These are phyloP conservation scores for Polyergus mexicanus DNA, from an alignment of 1,140 invertebrate genomes.

Conservation along the genomic window DNA sequence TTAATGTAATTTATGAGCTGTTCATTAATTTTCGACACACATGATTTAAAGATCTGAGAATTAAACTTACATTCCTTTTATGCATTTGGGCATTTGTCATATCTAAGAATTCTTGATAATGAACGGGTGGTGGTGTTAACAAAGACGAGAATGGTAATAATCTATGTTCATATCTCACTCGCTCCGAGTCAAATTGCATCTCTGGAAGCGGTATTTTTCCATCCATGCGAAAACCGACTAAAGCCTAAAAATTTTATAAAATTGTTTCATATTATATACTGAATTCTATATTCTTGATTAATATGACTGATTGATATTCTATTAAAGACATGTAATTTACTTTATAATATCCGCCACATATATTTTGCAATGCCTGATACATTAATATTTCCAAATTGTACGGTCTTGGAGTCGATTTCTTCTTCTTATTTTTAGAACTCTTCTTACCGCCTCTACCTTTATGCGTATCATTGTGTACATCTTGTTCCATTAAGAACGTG, in stretches of 20 bases:
- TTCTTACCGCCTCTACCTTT: conserved; percentile 87
- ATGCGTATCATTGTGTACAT: conserved; percentile 87
- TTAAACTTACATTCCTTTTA: conserved; percentile 81
- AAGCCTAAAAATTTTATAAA: conserved; percentile 87
- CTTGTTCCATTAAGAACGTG: conserved; percentile 93
- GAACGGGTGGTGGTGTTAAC: conserved; percentile 95
- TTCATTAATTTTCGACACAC: neutral
- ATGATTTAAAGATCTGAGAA: neutral
- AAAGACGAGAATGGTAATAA: conserved; percentile 95
- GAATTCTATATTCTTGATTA: neutral
- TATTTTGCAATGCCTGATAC: conserved; percentile 96
- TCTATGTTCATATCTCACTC: conserved; percentile 97
- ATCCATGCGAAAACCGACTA: conserved; percentile 91
- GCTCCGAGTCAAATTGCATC: conserved; percentile 96
- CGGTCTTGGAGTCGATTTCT: conserved; percentile 89
- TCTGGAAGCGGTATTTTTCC: conserved; percentile 92
- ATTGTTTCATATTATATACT: conserved; percentile 1
- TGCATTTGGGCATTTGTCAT: conserved; percentile 87
- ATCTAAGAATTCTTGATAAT: conserved; percentile 94
- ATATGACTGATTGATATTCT: neutral
- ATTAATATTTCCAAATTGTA: conserved; percentile 94
- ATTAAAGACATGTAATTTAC: conserved; percentile 84
- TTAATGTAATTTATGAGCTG: neutral
- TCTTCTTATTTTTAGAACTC: conserved; percentile 90
- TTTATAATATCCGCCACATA: conserved; percentile 98